Base-by-base conservation (phyloP, 2,797 vertebrate genomes). In the Paratrypauchen microcephalus region DNA sequence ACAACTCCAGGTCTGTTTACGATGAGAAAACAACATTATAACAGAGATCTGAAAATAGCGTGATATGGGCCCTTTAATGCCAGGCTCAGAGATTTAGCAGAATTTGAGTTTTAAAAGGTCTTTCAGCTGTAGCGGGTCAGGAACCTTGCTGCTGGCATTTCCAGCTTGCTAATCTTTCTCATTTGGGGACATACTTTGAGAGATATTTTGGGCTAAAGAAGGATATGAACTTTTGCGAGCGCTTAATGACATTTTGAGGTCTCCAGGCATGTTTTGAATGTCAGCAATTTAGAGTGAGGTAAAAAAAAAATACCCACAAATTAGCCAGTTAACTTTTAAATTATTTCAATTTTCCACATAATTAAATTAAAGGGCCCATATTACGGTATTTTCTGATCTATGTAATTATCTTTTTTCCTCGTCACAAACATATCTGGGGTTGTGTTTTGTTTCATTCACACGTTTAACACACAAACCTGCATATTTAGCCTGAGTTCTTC, bases 161-260 rank as follows among this genome's bases (percentile, higher is more conserved):
- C 21, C 21, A 47, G 41, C 39, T 28, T 23, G 7, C n/a, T 63
- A 63, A 47, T 64, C 62, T 64, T 28, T 48, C 41, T 64, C 30
- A 18, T 26, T 47, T 26, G 39, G 41, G 3, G 63, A 39, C 47
- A 5, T 48, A 50, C 59, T 61, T 61, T 2, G 56, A 69, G 71
- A 48, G 61, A 63, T 63, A 47, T 63, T 59, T 32, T 1, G 24
- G n/a, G 41, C 62, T 48, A 68, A 56, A 62, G 63, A 18, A 65
- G 45, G 71, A 64, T 59, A 58, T 39, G 23, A 54, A 71, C 15
- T 73, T 68, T 54, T 5, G 32, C 65, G 4, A 26, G 26, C 23
- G 58, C 79, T 72, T 74, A 67, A 72, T 73, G 61, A 18, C 23
- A 48, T 64, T 47, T 64, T 1, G 6, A 48, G 55, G 58, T 76